Evolutionary conservation across 2,113 vertebrate genomes (phyloP).

Genomic region (Motacilla tschutschensis): DNA sequence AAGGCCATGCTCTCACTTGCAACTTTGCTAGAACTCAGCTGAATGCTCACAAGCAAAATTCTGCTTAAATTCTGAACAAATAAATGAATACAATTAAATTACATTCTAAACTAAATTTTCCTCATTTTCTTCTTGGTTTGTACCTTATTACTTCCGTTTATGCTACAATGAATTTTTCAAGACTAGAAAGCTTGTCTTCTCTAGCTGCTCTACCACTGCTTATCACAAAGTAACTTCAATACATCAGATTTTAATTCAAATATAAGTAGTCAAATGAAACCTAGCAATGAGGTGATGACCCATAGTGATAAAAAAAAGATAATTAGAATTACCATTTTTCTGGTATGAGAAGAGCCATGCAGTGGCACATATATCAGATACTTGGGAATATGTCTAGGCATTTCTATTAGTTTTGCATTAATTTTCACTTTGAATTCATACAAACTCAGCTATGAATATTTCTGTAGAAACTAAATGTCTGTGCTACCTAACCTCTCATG

Average conservation of each 20-base stretch:
- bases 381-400: background rate
- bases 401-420: background rate
- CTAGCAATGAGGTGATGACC: background rate
- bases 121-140: background rate
- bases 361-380: background rate
- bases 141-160: background rate
- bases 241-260: background rate
- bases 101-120: background rate
- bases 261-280: background rate
- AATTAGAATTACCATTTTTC: background rate
- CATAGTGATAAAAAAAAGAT: background rate
- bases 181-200: background rate
- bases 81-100: background rate
- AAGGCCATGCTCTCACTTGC: background rate
- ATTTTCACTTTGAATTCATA: background rate
- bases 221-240: background rate
- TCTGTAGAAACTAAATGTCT: background rate
- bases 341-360: background rate
- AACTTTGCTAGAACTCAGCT: background rate
- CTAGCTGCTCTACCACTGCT: background rate
- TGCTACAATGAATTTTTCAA: background rate
- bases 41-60: background rate
- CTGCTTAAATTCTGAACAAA: background rate
- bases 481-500: background rate
- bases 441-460: background rate